Conservation (phyloP, 2,888 invertebrate genomes). For the Cecidostiba fungosa region DNA sequence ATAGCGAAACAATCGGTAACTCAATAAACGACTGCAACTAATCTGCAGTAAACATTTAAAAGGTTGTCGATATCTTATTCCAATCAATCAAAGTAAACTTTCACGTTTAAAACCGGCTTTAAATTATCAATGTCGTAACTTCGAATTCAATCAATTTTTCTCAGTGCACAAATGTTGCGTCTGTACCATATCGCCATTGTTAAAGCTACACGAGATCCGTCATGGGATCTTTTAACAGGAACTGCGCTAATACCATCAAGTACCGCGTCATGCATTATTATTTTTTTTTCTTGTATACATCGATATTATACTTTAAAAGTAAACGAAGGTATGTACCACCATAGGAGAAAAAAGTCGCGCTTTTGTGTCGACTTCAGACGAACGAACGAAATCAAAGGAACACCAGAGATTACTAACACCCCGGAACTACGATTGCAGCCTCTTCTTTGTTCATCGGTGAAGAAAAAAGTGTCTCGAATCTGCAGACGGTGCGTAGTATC, state of each 20-base stretch:
- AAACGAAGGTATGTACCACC: background rate
- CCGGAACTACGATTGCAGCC: background rate
- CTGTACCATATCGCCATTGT: conserved; percentile 25
- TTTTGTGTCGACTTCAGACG: conserved; percentile 17
- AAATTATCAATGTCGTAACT: background rate
- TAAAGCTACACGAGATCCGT: conserved; percentile 53
- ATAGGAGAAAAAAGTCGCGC: conserved; percentile 27
- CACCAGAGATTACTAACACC: conserved; percentile 13
- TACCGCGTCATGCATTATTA: conserved; percentile 59
- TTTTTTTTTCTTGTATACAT: conserved; percentile 51
- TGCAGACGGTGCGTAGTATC: background rate
- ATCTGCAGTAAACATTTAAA: background rate
- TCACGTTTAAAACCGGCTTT: background rate
- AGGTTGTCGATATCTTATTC: background rate
- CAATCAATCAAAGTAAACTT: background rate
- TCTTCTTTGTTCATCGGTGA: background rate
- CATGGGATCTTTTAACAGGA: conserved; percentile 60
- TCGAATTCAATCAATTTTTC: conserved; percentile 25
- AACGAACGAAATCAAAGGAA: conserved; percentile 29
- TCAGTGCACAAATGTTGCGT: conserved; percentile 22
- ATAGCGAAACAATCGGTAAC: background rate
- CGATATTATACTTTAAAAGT: conserved; percentile 40
- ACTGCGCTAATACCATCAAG: conserved; percentile 62
- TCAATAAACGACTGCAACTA: background rate
- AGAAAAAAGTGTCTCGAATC: conserved; percentile 32